These are phyloP conservation scores for Saccostrea echinata DNA, from an alignment of 1,140 invertebrate species.

Conservation along the genomic window DNA sequence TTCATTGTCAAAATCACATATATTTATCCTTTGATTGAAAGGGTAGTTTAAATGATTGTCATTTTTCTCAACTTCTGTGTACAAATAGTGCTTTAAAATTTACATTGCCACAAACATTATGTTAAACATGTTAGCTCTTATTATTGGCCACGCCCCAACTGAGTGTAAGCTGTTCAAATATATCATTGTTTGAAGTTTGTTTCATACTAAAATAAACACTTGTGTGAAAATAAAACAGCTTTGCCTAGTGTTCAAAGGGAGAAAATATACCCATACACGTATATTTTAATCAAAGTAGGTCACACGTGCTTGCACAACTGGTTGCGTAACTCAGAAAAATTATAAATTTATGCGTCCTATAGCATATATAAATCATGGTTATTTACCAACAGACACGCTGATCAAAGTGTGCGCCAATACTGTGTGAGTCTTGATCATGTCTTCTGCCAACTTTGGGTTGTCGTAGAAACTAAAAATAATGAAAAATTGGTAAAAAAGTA, in stretches of 20 bases:
- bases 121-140: no score
- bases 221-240: neutral
- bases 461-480: constrained; percentile 65
- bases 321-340: constrained; percentile 39
- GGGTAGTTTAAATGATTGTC: no score
- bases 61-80: no score
- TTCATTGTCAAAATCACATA: no score
- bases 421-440: constrained; percentile 67
- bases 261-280: neutral
- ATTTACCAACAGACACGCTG: constrained; percentile 70
- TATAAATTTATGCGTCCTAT: neutral
- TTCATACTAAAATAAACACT: neutral
- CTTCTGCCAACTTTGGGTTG: constrained; percentile 69
- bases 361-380: neutral
- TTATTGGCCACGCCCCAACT: neutral
- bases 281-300: constrained; percentile 42
- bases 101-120: no score
- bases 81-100: no score
- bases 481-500: constrained; percentile 28
- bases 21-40: no score
- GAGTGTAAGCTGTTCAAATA: neutral
- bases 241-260: neutral
- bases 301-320: neutral
- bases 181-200: neutral
- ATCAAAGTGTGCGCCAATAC: constrained; percentile 61